Percentiles rank a stretch among this genome's conserved stretches.
These are phyloP conservation scores for Pangasius sanitwongsei DNA, from an alignment of 2,797 vertebrate species.

Conservation along the genomic window DNA sequence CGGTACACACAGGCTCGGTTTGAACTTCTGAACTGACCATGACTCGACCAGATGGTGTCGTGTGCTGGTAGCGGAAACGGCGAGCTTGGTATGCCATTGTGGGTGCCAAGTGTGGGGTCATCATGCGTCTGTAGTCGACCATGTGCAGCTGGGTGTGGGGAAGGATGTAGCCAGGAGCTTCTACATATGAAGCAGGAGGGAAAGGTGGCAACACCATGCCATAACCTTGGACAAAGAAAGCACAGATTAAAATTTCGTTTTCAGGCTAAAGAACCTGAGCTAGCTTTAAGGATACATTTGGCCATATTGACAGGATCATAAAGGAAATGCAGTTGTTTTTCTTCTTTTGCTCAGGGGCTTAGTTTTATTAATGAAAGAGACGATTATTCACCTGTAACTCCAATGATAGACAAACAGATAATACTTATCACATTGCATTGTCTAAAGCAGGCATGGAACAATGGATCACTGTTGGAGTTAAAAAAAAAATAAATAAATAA, in stretches of 20 bases:
- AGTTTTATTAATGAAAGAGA: background rate
- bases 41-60: constrained; percentile 56
- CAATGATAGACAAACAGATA: background rate
- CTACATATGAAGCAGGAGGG: constrained; percentile 69
- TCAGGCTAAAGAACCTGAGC: background rate
- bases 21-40: constrained; percentile 76
- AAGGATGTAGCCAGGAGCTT: constrained; percentile 73
- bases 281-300: background rate
- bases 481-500: too few relatives aligned
- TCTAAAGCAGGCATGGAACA: background rate
- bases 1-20: constrained; percentile 68
- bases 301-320: background rate
- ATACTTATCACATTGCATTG: too few relatives aligned
- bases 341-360: background rate
- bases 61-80: constrained; percentile 73
- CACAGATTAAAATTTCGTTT: background rate
- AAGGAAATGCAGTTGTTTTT: background rate
- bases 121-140: constrained; percentile 76
- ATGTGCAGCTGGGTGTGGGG: constrained; percentile 75
- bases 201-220: constrained; percentile 72
- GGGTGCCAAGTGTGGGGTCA: constrained; percentile 73
- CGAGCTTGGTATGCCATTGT: constrained; percentile 76
- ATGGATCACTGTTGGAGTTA: background rate
- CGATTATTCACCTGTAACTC: background rate
- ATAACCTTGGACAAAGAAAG: constrained; percentile 66